A percentile compares a stretch with the other conserved stretches of the same genome.
These are phyloP conservation scores for Platyrinchus mystaceus DNA, from an alignment of 2,797 vertebrate genomes.

Conservation along the genomic window DNA sequence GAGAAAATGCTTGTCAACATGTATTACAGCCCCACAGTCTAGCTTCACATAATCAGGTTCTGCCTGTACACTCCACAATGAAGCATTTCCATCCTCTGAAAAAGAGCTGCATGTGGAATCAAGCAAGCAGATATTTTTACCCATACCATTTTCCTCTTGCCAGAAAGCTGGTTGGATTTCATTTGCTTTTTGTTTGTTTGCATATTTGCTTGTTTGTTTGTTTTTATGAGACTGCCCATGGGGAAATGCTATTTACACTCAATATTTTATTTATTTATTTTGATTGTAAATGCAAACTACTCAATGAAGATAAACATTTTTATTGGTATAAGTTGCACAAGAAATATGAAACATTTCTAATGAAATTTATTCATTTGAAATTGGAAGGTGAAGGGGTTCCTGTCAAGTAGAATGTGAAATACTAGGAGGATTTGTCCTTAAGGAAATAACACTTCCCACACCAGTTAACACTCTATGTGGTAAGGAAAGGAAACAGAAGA, in stretches of 20 bases:
- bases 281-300: neutral
- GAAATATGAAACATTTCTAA: neutral
- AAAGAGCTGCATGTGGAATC: slow-evolving; percentile 12
- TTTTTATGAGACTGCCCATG: neutral
- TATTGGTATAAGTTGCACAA: neutral
- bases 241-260: neutral
- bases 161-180: slow-evolving; percentile 6
- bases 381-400: neutral
- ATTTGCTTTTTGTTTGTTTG: neutral
- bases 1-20: neutral
- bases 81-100: slow-evolving; percentile 19
- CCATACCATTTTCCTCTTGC: neutral
- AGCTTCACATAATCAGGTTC: neutral
- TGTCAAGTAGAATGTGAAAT: neutral
- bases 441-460: slow-evolving; percentile 24
- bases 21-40: neutral
- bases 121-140: slow-evolving; percentile 35
- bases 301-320: neutral
- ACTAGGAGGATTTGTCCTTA: neutral
- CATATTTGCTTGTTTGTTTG: neutral
- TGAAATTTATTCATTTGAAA: neutral
- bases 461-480: neutral
- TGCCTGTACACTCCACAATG: neutral
- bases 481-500: slow-evolving; percentile 21
- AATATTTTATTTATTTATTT: neutral